Evolutionary conservation across 2,888 invertebrate species (phyloP), one percentile per base, ranked within the genome.

Genomic region (Muscina levida): DNA sequence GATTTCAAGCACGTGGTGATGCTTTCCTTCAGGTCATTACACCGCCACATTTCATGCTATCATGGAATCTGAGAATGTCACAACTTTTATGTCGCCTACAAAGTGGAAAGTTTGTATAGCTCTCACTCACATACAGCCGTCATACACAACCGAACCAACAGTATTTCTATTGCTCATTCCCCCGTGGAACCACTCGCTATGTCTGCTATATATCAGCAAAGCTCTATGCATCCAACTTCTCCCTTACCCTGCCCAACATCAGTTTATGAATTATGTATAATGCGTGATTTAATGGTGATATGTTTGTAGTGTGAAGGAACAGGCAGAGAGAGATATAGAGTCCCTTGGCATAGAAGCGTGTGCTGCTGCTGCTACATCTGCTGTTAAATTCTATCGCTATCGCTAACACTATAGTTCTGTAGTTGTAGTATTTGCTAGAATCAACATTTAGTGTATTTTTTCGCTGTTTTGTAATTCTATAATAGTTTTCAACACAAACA

Each of bases 11-110:
- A 81, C 83, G 84, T 83, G 77, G 83, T 42, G n/a, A n/a, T n/a
- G 19, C 15, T 37, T 76, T 84, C 56, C 83, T 84, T 53, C 82
- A 84, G 65, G 76, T 82, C 67, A 82, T 84, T 77, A 73, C 51
- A 65, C 79, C 82, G 46, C 73, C 83, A 71, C 83, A 82, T 80
- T 84, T 85, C 53, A 75, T 85, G 26, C 83, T 82, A 75, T 80
- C 84, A 0, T 76, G 79, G 79, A 79, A 79, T 77, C 57, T 76
- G 65, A 84, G 85, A 84, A 85, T 83, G 72, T 83, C 83, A 83
- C 85, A 87, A 83, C 84, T 87, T 79, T 85, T 86, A 77, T 84
- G 86, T 84, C 86, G 83, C 84, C 86, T 87, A 79, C 84, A 84
- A 82, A 85, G 80, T 72, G 83, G 83, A 84, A 87, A 87, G 87